phyloP scores from a whole-genome alignment of 2,888 invertebrate genomes.

The Caenorhabditis afra region DNA sequence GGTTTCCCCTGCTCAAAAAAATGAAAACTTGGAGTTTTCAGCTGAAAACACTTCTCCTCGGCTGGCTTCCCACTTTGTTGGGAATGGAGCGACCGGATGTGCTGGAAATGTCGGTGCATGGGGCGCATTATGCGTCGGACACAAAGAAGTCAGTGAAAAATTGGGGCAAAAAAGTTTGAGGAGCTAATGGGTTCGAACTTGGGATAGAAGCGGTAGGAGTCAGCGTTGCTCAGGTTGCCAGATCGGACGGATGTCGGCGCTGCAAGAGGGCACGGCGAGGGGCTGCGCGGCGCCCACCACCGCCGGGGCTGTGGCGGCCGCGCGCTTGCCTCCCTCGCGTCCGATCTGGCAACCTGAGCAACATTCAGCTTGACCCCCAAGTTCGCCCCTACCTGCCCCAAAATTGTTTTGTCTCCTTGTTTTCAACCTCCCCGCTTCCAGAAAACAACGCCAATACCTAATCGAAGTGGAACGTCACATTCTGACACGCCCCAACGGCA shows the following conservation, averaged over 20 bases:
- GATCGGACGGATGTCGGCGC: too few species aligned
- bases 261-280: too few species aligned
- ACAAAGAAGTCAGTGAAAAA: slow-evolving; percentile 36
- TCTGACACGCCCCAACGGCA: slow-evolving; percentile 46
- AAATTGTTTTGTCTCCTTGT: background rate
- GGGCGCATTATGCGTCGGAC: slow-evolving; percentile 48
- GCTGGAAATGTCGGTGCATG: slow-evolving; percentile 49
- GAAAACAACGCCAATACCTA: slow-evolving; percentile 56
- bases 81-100: slow-evolving; percentile 75
- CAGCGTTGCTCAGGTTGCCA: too few species aligned
- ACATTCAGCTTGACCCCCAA: too few species aligned
- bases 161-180: too few species aligned
- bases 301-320: too few species aligned
- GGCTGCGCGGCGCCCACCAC: too few species aligned
- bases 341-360: too few species aligned
- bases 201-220: background rate
- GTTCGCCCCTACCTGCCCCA: too few species aligned
- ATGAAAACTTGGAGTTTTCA: slow-evolving; percentile 50
- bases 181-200: background rate
- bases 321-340: too few species aligned
- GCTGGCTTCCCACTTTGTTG: slow-evolving; percentile 75
- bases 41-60: slow-evolving; percentile 72
- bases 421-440: slow-evolving; percentile 4
- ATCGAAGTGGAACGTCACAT: slow-evolving; percentile 59
- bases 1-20: too few species aligned